A percentile compares a stretch with the other conserved stretches of the same genome.
Conservation (phyloP, 2,888 invertebrate species). For the Zootermopsis nevadensis region DNA sequence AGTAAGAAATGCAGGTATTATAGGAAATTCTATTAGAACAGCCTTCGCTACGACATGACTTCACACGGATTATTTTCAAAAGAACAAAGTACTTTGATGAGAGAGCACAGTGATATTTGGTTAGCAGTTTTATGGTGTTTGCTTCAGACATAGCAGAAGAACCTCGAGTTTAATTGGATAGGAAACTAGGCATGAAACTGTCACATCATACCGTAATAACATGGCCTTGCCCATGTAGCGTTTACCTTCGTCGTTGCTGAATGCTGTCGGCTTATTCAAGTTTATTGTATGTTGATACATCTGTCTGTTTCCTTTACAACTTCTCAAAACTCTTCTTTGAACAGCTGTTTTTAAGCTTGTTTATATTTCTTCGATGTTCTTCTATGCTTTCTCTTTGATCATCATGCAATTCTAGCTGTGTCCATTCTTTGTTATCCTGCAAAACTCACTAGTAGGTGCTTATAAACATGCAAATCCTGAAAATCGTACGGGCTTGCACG, state of each 20-base stretch:
- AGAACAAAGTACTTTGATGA: no score
- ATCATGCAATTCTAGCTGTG: neutral
- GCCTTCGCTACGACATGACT: no score
- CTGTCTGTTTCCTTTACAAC: neutral
- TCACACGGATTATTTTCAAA: no score
- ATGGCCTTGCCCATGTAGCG: neutral
- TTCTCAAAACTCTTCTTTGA: neutral
- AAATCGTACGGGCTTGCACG: neutral
- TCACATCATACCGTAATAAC: neutral
- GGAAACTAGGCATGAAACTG: neutral
- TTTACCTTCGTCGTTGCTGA: neutral
- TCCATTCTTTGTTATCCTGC: neutral
- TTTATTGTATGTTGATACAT: neutral
- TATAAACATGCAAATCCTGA: neutral
- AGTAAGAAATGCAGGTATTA: no score
- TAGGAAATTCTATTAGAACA: no score
- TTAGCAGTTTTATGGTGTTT: no score
- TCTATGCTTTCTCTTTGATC: neutral
- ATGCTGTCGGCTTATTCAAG: neutral
- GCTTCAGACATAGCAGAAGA: no score
- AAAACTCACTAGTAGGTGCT: neutral
- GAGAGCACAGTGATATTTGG: no score
- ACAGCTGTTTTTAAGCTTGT: neutral
- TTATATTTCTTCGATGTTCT: neutral
- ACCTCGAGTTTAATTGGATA: neutral